These are phyloP conservation scores for Cyclura pinguis DNA, from an alignment of 2,797 vertebrate species.

Conservation along the genomic window DNA sequence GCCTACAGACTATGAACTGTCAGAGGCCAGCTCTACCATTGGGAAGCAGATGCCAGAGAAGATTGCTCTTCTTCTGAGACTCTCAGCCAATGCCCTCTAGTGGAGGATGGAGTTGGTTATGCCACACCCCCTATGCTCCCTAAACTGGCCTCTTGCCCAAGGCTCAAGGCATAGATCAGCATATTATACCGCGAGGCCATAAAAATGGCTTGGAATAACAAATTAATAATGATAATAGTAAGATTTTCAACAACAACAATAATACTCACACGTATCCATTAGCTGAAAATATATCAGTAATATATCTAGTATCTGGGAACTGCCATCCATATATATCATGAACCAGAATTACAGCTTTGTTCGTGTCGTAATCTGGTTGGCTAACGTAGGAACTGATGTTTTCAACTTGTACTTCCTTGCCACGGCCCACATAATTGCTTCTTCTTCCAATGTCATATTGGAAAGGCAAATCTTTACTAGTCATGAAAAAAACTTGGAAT, in stretches of 20 bases:
- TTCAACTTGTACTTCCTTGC: constrained; percentile 88
- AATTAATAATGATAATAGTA: not conserved
- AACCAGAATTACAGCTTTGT: constrained; percentile 89
- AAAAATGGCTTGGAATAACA: not conserved
- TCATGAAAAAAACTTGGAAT: constrained; percentile 79
- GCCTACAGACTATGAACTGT: no score
- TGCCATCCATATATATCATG: constrained; percentile 93
- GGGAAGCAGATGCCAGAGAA: no score
- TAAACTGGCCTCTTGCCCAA: no score
- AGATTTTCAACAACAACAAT: not conserved
- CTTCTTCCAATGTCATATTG: constrained; percentile 88
- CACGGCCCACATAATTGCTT: constrained; percentile 86
- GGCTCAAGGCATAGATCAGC: no score
- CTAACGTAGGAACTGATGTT: constrained; percentile 88
- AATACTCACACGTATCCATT: constrained; percentile 89
- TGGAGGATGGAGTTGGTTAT: no score
- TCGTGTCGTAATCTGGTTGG: constrained; percentile 78
- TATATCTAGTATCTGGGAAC: constrained; percentile 92
- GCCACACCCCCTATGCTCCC: no score
- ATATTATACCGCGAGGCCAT: no score
- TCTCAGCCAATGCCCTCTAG: no score
- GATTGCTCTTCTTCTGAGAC: no score
- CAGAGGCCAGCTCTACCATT: no score
- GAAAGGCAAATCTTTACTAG: constrained; percentile 88
- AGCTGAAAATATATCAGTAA: constrained; percentile 89